Conservation (phyloP, 2,113 vertebrate genomes). For the Aix galericulata region DNA sequence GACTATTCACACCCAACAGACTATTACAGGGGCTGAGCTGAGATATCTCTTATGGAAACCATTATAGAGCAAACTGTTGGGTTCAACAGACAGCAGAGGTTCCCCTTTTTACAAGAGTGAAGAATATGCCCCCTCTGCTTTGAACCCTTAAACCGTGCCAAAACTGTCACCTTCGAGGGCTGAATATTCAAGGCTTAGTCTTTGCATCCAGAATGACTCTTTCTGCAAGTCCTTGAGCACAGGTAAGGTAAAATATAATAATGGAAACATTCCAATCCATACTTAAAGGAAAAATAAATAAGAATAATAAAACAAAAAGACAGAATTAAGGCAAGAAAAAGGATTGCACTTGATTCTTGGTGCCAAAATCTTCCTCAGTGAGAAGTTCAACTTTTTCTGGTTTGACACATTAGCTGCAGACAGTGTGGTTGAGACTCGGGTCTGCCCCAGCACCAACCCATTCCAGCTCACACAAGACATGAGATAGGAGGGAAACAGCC, state of each 20-base stretch:
- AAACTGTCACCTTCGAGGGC: slow-evolving; percentile 4
- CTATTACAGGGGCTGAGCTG: not conserved
- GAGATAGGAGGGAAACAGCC: not conserved
- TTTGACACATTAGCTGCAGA: not conserved
- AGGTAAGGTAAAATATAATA: slow-evolving; percentile 15
- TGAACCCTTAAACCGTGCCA: not conserved
- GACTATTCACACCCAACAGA: not conserved
- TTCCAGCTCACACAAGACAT: not conserved
- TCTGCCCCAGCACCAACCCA: not conserved
- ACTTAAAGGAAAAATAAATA: slow-evolving; percentile 6
- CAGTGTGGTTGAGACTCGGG: fast-evolving
- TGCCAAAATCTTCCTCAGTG: not conserved
- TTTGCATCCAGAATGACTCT: not conserved
- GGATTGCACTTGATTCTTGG: not conserved
- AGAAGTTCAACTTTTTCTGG: not conserved
- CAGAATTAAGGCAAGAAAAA: not conserved
- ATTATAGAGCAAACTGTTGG: slow-evolving; percentile 9
- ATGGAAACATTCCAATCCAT: not conserved
- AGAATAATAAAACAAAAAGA: not conserved
- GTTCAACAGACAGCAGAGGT: not conserved
- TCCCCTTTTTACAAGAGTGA: not conserved
- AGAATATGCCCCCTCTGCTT: not conserved
- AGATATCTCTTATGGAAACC: slow-evolving; percentile 29
- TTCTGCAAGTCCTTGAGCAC: not conserved
- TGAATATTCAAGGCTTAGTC: not conserved